Evolutionary conservation across 2,113 vertebrate genomes (phyloP).

Genomic region (Columba livia): DNA sequence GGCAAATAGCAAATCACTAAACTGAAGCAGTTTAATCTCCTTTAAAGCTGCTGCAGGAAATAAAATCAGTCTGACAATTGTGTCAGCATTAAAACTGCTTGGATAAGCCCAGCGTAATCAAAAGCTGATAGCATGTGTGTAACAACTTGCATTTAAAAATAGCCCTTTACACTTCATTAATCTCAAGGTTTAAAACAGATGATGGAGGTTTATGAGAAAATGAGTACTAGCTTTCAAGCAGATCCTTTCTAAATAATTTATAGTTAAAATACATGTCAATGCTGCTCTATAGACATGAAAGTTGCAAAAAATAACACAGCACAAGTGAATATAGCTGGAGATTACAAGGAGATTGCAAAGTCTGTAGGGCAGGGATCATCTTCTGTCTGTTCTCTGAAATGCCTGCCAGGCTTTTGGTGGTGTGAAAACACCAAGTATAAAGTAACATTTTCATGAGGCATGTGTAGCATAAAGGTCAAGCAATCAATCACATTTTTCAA

Average conservation of each 20-base stretch:
- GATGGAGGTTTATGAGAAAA: not conserved
- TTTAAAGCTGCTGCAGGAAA: not conserved
- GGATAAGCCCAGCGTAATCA: not conserved
- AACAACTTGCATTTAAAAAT: conserved; percentile 5
- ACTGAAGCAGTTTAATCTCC: not conserved
- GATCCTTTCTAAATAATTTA: conserved; percentile 7
- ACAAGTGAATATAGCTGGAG: not conserved
- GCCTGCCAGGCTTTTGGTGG: conserved; percentile 27
- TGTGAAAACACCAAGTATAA: conserved; percentile 7
- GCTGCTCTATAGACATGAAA: not conserved
- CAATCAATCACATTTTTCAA: conserved; percentile 20
- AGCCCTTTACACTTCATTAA: conserved; percentile 9
- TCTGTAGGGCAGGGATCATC: conserved; percentile 22
- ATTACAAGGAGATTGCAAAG: conserved; percentile 8
- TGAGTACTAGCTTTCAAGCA: not conserved
- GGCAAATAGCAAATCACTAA: not conserved
- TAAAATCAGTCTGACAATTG: not conserved
- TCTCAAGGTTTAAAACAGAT: not conserved
- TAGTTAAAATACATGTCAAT: not conserved
- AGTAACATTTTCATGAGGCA: not conserved
- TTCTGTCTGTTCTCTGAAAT: conserved; percentile 1
- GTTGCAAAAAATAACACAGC: not conserved
- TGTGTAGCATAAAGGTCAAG: conserved; percentile 16
- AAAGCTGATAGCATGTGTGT: not conserved
- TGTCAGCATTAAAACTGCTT: conserved; percentile 6